phyloP scores from a whole-genome alignment of 1,140 invertebrate species.

The Psix sp. region DNA sequence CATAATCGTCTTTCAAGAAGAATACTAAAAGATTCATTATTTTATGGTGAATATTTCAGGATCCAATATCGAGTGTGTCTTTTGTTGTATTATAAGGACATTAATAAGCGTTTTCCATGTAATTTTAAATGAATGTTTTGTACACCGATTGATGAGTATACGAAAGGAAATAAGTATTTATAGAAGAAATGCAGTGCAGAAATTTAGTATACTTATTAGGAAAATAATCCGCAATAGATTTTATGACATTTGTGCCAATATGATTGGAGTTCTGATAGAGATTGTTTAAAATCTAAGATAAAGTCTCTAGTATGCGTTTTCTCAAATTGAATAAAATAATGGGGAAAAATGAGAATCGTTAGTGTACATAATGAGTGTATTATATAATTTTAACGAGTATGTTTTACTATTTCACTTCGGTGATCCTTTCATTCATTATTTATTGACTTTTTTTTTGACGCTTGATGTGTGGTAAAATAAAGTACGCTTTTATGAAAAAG shows the following conservation, averaged over 20 bases:
- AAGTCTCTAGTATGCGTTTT: slow-evolving; percentile 1
- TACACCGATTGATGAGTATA: slow-evolving; percentile 56
- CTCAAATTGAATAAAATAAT: neutral
- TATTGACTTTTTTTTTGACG: slow-evolving; percentile 40
- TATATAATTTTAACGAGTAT: slow-evolving; percentile 32
- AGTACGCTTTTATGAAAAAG: neutral
- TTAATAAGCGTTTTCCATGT: too few species aligned
- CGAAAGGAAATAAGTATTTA: slow-evolving; percentile 67
- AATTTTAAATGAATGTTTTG: slow-evolving; percentile 29
- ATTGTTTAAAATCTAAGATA: neutral
- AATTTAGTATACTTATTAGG: too few species aligned
- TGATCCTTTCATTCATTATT: slow-evolving; percentile 40
- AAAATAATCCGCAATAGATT: too few species aligned
- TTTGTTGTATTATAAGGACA: too few species aligned
- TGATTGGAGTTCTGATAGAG: neutral
- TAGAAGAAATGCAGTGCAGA: slow-evolving; percentile 38
- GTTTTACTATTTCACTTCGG: slow-evolving; percentile 25
- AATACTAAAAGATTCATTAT: too few species aligned
- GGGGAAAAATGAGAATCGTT: slow-evolving; percentile 9
- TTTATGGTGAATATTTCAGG: too few species aligned
- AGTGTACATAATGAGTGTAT: slow-evolving; percentile 46
- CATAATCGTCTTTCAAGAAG: too few species aligned
- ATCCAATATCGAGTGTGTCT: too few species aligned
- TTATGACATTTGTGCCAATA: slow-evolving; percentile 1
- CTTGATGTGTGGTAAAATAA: slow-evolving; percentile 9